Evolutionary conservation across 2,113 vertebrate species (phyloP).

Genomic region (Neopipo cinnamomea): DNA sequence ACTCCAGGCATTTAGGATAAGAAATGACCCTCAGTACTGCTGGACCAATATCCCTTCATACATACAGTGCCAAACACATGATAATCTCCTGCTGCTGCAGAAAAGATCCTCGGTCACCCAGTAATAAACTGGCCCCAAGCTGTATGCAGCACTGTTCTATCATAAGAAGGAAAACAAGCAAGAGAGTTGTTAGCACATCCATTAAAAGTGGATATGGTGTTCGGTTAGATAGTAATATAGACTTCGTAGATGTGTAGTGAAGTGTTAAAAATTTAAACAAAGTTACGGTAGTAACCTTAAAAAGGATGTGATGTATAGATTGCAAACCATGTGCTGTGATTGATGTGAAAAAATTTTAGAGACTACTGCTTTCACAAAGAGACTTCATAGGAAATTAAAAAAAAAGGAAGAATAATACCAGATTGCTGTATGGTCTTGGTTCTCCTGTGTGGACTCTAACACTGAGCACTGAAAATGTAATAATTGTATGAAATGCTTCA

Average conservation of each 20-base stretch:
- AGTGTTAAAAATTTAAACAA: background rate
- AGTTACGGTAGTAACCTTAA: background rate
- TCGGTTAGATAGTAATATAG: background rate
- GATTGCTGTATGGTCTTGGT: background rate
- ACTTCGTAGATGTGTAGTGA: background rate
- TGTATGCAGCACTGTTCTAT: fast-evolving
- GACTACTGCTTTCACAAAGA: background rate
- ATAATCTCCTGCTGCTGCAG: background rate
- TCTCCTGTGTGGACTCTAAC: background rate
- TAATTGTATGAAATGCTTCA: background rate
- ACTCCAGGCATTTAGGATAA: background rate
- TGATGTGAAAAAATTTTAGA: background rate
- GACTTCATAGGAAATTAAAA: background rate
- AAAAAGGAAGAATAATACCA: background rate
- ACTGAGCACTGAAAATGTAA: background rate
- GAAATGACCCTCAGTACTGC: background rate
- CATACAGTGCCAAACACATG: fast-evolving
- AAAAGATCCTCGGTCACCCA: background rate
- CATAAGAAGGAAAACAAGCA: background rate
- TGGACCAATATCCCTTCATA: fast-evolving
- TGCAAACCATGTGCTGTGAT: background rate
- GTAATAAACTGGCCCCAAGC: background rate
- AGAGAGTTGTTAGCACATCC: background rate
- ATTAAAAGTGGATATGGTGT: background rate
- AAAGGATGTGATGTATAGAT: background rate